Evolutionary conservation across 2,888 invertebrate genomes (phyloP).

Genomic region (Corbicula japonica): DNA sequence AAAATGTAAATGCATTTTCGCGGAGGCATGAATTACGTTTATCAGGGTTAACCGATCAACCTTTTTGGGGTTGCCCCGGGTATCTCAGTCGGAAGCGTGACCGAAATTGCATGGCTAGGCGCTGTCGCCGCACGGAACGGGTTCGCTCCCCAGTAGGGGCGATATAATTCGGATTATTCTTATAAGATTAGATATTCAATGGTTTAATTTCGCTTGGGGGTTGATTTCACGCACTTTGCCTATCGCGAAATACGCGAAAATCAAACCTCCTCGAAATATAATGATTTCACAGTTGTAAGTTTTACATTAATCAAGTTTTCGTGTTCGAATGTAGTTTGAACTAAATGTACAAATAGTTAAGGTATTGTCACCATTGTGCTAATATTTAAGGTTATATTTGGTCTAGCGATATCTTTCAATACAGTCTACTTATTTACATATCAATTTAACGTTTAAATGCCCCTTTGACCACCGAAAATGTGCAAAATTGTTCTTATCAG

Average conservation of each 20-base stretch:
- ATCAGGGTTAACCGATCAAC: too few species aligned
- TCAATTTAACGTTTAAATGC: constrained; percentile 11
- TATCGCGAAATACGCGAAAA: too few species aligned
- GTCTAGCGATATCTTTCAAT: constrained; percentile 10
- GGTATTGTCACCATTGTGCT: not conserved
- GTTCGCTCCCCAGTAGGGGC: not conserved
- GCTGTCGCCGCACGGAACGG: too few species aligned
- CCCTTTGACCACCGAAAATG: constrained; percentile 19
- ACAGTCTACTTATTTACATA: constrained; percentile 10
- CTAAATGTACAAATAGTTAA: constrained; percentile 8
- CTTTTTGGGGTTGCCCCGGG: too few species aligned
- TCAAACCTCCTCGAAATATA: not conserved
- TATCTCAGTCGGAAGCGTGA: too few species aligned
- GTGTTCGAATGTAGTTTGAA: constrained; percentile 1
- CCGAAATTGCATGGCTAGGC: too few species aligned
- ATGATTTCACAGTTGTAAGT: not conserved
- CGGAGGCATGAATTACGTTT: too few species aligned
- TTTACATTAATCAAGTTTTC: not conserved
- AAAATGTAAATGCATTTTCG: too few species aligned
- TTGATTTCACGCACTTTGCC: not conserved
- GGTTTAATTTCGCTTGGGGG: not conserved
- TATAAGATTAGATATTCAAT: not conserved
- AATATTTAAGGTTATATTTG: constrained; percentile 12
- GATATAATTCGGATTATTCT: not conserved
- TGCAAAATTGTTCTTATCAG: constrained; percentile 22